phyloP scores from a whole-genome alignment of 2,113 vertebrate species.

The Setophaga coronata region DNA sequence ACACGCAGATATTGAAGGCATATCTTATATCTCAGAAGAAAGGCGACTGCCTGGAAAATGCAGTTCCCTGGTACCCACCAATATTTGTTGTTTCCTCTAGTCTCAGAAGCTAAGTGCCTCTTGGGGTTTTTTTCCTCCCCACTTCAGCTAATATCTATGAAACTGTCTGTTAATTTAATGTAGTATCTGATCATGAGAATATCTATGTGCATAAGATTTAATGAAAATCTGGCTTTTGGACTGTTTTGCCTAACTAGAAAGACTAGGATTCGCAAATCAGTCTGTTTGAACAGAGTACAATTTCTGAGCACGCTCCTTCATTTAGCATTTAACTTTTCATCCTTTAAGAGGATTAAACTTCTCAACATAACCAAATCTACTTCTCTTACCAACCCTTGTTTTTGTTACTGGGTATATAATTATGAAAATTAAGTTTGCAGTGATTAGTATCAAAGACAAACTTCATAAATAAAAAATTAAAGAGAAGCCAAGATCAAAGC shows the following conservation, averaged over 20 bases:
- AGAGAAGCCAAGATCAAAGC: slow-evolving; percentile 18
- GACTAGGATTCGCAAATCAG: neutral
- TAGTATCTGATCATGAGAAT: neutral
- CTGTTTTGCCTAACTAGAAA: neutral
- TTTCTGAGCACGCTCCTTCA: neutral
- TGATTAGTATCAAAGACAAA: neutral
- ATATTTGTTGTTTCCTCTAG: neutral
- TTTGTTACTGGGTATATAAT: neutral
- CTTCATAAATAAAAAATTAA: slow-evolving; percentile 16
- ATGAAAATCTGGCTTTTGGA: neutral
- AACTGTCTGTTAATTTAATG: neutral
- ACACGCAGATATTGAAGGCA: rapidly evolving
- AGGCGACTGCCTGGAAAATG: neutral
- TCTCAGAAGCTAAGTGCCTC: neutral
- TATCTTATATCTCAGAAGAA: neutral
- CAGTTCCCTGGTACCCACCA: neutral
- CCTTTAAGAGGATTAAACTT: neutral
- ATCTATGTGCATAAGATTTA: neutral
- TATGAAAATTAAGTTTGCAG: neutral
- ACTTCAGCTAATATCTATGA: neutral
- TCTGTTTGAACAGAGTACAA: neutral
- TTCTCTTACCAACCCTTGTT: neutral
- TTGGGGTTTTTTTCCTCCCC: neutral
- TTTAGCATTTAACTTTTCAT: neutral
- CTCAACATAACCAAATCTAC: neutral